Conservation (phyloP, 2,113 vertebrate species). For the Centropus unirufus region DNA sequence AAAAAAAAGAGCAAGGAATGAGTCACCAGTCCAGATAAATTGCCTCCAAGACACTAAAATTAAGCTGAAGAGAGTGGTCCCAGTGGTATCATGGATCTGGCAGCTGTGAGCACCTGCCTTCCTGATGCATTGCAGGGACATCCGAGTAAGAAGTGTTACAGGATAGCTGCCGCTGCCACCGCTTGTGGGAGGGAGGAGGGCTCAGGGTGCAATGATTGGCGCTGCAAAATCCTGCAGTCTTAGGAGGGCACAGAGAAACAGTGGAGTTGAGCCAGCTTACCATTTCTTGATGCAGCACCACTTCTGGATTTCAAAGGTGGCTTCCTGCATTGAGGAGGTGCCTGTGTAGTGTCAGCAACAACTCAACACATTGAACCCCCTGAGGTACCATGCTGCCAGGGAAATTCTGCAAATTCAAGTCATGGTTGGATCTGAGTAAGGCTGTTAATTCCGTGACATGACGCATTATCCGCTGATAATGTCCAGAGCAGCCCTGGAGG, state of each 20-base stretch:
- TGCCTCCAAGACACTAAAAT: conserved; percentile 63
- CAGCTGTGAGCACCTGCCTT: conserved; percentile 49
- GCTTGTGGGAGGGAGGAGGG: neutral
- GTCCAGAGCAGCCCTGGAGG: neutral
- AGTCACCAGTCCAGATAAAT: conserved; percentile 70
- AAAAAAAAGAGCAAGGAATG: conserved; percentile 24
- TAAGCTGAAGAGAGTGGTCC: conserved; percentile 54
- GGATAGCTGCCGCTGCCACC: neutral
- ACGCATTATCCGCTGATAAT: neutral
- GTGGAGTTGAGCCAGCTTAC: neutral
- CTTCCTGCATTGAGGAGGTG: neutral
- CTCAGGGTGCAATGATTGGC: neutral
- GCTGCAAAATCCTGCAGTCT: conserved; percentile 43
- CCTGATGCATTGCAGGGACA: conserved; percentile 66
- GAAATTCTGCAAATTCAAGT: neutral
- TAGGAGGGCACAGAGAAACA: neutral
- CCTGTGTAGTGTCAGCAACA: neutral
- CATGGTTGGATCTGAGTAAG: neutral
- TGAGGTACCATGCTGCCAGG: neutral
- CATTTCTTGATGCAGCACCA: neutral
- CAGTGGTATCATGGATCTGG: conserved; percentile 20
- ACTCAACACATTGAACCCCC: neutral
- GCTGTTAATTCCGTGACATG: neutral
- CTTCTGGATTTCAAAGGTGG: neutral
- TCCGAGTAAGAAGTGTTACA: neutral